Evolutionary conservation across 2,797 vertebrate genomes (phyloP).

Genomic region (Allobates femoralis): DNA sequence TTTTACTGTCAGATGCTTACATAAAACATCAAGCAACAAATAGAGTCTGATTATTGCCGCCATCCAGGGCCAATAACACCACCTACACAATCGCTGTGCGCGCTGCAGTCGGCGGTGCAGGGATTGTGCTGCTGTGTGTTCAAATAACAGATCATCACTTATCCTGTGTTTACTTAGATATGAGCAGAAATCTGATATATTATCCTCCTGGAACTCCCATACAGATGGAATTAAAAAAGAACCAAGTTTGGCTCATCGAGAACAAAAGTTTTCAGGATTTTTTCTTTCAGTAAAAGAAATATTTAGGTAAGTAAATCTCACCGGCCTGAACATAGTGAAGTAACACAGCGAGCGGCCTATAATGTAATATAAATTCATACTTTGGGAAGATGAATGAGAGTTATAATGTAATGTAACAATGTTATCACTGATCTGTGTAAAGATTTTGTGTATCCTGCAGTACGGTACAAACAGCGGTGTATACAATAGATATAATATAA

Average conservation of each 20-base stretch:
- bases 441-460: neutral
- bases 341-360: neutral
- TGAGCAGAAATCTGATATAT: slow-evolving; percentile 1
- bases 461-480: neutral
- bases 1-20: neutral
- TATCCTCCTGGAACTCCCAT: neutral
- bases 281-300: slow-evolving; percentile 6
- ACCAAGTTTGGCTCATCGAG: slow-evolving; percentile 1
- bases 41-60: neutral
- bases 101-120: neutral
- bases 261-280: neutral
- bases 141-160: slow-evolving; percentile 18
- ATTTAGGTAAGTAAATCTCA: slow-evolving; percentile 24
- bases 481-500: neutral
- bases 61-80: neutral
- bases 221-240: slow-evolving; percentile 15
- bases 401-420: neutral
- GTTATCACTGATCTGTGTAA: neutral
- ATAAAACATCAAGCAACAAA: slow-evolving; percentile 15
- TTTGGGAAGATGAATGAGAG: neutral
- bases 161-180: neutral
- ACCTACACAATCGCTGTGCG: neutral
- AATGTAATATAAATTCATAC: slow-evolving; percentile 29
- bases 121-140: neutral
- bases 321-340: neutral